Conservation (phyloP, 2,888 invertebrate genomes). For the Spilarctia lutea region DNA sequence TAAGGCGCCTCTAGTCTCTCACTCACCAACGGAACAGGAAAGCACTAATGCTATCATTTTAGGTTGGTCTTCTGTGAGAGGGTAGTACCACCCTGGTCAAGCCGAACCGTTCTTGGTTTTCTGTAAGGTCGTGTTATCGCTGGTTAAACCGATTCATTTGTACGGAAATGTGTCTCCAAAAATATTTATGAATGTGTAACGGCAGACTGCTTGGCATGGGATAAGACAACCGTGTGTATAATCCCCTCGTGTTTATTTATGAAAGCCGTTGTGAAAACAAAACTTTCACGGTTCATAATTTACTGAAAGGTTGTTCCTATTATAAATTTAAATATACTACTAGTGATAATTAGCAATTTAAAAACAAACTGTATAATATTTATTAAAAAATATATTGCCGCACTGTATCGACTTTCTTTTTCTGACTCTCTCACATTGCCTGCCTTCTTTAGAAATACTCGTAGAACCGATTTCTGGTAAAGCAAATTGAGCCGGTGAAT, state of each 20-base stretch:
- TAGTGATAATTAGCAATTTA: neutral
- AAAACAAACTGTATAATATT: neutral
- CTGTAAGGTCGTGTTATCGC: too few relatives aligned
- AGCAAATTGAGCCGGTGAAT: neutral
- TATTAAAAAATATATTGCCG: neutral
- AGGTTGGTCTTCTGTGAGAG: too few relatives aligned
- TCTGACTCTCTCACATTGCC: neutral
- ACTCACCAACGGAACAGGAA: too few relatives aligned
- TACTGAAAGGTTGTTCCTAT: neutral
- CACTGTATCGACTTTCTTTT: neutral
- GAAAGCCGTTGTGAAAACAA: constrained; percentile 12
- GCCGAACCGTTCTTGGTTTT: too few relatives aligned
- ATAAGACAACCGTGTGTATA: neutral
- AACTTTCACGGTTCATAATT: neutral
- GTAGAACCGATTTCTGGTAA: neutral
- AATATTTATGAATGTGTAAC: neutral
- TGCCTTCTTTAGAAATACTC: neutral
- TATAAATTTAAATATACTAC: neutral
- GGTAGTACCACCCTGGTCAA: too few relatives aligned
- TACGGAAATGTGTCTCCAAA: too few relatives aligned
- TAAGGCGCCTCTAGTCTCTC: too few relatives aligned
- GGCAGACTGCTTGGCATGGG: neutral
- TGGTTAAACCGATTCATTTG: too few relatives aligned
- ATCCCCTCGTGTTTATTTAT: neutral
- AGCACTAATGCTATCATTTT: too few relatives aligned